Base-by-base conservation (phyloP, 2,797 vertebrate species). In the Myioborus miniatus region DNA sequence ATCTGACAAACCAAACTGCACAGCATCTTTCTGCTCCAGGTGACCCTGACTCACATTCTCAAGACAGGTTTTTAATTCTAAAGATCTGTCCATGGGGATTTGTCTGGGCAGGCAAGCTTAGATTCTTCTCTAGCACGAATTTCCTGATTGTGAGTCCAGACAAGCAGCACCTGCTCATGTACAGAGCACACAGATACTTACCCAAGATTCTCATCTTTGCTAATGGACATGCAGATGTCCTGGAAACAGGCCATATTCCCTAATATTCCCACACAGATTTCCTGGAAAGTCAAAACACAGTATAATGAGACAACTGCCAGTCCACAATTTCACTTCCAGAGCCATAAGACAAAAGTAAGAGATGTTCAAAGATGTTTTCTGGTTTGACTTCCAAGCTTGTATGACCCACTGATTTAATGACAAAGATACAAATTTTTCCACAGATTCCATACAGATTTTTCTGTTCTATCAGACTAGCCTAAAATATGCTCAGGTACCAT, bases 211-310 rank as follows among this genome's bases (percentile, higher is more conserved):
- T 99, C 98, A 91, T 99, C 98, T 94, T 98, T 98, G 96, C 99
- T 99, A 50, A 99, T 98, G 89, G 98, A 97, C 92, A 98, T 81
- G 96, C 99, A 99, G 24, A 99, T 98, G 46, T 99, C 98, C 90
- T 98, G 98, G 95, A 99, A 99, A 98, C 99, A 99, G 83, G 99
- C 98, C 97, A 99, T 99, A 89, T 99, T 99, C 36, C 99, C 99
- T 47, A 99, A 98, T 96, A 99, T 99, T 95, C 99, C 99, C 71
- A 99, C 98, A 93, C 99, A 99, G 70, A 99, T 99, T 98, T 99
- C 99, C 99, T 99, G 96, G 44, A 91, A 98, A 97, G 79, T 43
- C 77, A 96, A 96, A 96, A 91, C 36, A 95, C 7, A 68, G 24
- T 37, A 20, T 11, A 30, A 69, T 88, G 62, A 96, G n/a, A n/a